Evolutionary conservation across 2,888 invertebrate species (phyloP), one percentile per base, ranked within the genome.

Genomic region (Drosophila pseudotalamancana): DNA sequence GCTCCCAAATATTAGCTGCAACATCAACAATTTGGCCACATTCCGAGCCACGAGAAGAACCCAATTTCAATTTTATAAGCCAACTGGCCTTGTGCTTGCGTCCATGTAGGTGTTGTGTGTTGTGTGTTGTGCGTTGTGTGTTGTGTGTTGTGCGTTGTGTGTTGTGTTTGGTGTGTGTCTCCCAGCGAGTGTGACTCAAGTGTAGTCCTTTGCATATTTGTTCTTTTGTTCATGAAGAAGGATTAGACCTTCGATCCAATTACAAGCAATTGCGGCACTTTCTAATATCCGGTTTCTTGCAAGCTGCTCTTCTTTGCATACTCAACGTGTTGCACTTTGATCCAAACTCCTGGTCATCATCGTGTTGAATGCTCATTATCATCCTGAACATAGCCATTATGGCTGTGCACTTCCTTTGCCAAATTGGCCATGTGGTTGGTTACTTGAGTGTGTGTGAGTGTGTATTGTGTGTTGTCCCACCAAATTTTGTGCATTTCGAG

Each of bases 251-350:
- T 42, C 51, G 51, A 66, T 66, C 61, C 66, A 51, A 62, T 54
- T 57, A 62, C 57, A 51, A 34, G 37, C 43, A 39, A 40, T 51
- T 72, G 66, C 21, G 42, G 31, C 32, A 46, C 50, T 55, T 62
- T 70, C 54, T 42, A 59, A 77, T 71, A 56, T 74, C 61, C 55
- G 40, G 42, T 50, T 50, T 27, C 48, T 23, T 46, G 39, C 16
- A 18, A 50, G 39, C 50, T 34, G 37, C 56, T 71, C 55, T 45
- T 54, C 50, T 65, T 67, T 75, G 84, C 57, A 80, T 80, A 86
- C 80, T 80, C 56, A 62, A 43, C 42, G 57, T 82, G 62, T 51
- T 39, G 29, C 57, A n/a, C n/a, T n/a, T n/a, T n/a, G n/a, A n/a
- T n/a, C n/a, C n/a, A n/a, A n/a, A n/a, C n/a, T n/a, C n/a, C n/a